phyloP scores from a whole-genome alignment of 2,113 vertebrate species.

The Campylomormyrus numenius region DNA sequence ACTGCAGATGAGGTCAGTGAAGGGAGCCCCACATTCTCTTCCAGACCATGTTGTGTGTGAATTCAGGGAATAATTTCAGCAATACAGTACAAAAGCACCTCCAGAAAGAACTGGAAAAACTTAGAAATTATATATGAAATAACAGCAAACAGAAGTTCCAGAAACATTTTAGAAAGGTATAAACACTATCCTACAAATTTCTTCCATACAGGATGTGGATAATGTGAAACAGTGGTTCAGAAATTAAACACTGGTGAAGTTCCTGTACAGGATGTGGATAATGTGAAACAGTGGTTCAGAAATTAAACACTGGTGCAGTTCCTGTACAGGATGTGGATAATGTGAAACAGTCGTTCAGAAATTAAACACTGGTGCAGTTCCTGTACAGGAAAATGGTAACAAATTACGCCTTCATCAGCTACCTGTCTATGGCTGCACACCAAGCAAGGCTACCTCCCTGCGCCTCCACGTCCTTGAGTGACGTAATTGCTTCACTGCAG shows the following conservation, averaged over 20 bases:
- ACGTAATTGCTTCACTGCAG: not conserved
- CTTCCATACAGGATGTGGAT: not conserved
- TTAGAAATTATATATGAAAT: not conserved
- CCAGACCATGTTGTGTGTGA: not conserved
- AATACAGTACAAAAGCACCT: not conserved
- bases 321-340: too few species aligned
- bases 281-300: too few species aligned
- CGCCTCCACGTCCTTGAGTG: not conserved
- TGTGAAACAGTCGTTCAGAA: too few species aligned
- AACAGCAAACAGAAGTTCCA: not conserved
- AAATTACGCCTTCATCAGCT: not conserved
- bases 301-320: too few species aligned
- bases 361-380: not conserved
- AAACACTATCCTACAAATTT: not conserved
- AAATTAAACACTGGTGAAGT: not conserved
- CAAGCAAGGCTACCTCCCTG: not conserved
- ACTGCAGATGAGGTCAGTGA: not conserved
- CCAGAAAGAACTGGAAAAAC: not conserved
- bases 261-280: not conserved
- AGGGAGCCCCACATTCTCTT: not conserved
- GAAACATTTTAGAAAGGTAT: not conserved
- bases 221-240: not conserved
- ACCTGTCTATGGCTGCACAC: not conserved
- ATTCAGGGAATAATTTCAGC: not conserved
- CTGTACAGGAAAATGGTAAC: not conserved